Base-by-base conservation (phyloP, 2,113 vertebrate genomes). In the Chinchilla lanigera region DNA sequence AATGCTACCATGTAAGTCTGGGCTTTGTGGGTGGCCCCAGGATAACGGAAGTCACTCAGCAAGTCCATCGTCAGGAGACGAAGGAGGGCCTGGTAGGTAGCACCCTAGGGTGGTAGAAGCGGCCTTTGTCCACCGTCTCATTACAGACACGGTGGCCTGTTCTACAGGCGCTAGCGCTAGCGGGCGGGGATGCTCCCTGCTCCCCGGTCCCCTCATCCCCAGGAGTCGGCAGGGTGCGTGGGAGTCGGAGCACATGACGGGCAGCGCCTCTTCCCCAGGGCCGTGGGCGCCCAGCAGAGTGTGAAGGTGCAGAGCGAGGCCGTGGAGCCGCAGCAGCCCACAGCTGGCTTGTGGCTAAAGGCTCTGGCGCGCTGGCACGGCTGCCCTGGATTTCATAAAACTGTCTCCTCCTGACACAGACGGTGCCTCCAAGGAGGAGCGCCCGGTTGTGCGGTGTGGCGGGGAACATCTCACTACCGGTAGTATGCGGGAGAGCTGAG, bases 381-480 rank as follows among this genome's bases (percentile, higher is more conserved):
- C 90, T 92, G 88, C 96, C 92, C 89, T 90, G 86, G 95, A 86
- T 93, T 88, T 88, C 89, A 93, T 73, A 86, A 69, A 28, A 28
- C 58, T 11, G 58, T 94, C 84, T 52, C 71, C 80, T 24, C 89
- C 94, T 82, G 86, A 97, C 94, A 97, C 92, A 97, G 92, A 95
- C 84, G 69, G 78, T 75, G 93, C 81, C 85, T 92, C 96, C 77
- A 83, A 82, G 93, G 54, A 92, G 78, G 95, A 81, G 91, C 95
- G 95, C 95, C 95, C 89, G 88, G 90, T 93, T 97, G 93, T 92
- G 93, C 63, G 81, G 89, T 88, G 92, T 91, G 90, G 84, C 80
- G 94, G 56, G 90, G 93, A 67, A 85, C n/a, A n/a, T 78, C 93
- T 97, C 90, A 95, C 96, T 93, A 92, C 83, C 84, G 83, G 92